These are phyloP conservation scores for Medauroidea extradentata DNA, from an alignment of 1,140 invertebrate genomes.

Conservation along the genomic window DNA sequence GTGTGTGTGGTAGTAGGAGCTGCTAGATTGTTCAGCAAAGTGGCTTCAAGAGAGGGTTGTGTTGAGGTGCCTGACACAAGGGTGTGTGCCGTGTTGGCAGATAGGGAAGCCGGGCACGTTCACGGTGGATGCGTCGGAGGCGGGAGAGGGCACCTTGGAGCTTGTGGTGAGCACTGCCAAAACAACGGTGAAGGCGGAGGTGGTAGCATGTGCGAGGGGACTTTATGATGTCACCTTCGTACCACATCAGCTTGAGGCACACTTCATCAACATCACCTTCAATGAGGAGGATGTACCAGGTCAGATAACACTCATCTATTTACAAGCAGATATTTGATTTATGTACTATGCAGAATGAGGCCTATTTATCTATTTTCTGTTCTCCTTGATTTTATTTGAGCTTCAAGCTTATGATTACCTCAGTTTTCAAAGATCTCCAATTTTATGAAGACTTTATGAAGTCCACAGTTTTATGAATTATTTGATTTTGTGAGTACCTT, in stretches of 20 bases:
- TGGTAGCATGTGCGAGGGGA: constrained; percentile 83
- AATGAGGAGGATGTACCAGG: constrained; percentile 89
- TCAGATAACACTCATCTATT: no score
- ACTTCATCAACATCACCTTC: constrained; percentile 95
- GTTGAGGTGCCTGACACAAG: no score
- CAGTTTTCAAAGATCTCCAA: background rate
- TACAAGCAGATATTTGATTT: no score
- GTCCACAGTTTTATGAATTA: background rate
- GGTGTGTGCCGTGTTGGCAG: constrained; percentile 27
- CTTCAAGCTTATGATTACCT: no score
- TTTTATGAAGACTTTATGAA: background rate
- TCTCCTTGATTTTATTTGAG: no score
- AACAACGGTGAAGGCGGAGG: constrained; percentile 81
- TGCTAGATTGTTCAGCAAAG: no score
- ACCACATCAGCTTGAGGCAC: constrained; percentile 81
- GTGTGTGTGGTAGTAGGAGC: no score
- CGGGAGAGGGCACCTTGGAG: constrained; percentile 93
- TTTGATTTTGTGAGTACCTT: background rate
- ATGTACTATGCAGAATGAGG: no score
- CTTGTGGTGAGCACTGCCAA: constrained; percentile 88
- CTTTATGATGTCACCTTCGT: constrained; percentile 96
- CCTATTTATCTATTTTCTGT: no score
- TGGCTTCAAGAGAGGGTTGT: no score
- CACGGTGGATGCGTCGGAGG: constrained; percentile 91
- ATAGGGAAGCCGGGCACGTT: constrained; percentile 83